phyloP scores from a whole-genome alignment of 1,140 invertebrate species.

The Grapholita molesta region DNA sequence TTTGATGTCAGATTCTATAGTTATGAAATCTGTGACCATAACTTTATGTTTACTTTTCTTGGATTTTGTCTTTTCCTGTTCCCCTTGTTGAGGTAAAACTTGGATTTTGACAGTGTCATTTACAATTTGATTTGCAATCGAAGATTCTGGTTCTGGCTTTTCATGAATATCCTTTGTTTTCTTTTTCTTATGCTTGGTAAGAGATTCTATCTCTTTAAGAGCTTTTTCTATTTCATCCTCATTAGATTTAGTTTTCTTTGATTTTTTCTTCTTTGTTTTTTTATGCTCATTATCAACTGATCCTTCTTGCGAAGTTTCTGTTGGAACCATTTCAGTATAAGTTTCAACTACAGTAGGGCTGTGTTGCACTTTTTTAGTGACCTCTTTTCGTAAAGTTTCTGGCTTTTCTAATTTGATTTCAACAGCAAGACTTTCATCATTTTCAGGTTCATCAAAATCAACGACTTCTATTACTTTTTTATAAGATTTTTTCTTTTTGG shows the following conservation, averaged over 20 bases:
- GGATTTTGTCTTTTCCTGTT: not conserved
- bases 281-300: slow-evolving; percentile 43
- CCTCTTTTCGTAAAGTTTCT: slow-evolving; percentile 31
- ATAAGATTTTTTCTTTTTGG: slow-evolving; percentile 62
- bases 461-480: slow-evolving; percentile 66
- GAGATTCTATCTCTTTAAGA: slow-evolving; percentile 77
- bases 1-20: not conserved
- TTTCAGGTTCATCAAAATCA: slow-evolving; percentile 55
- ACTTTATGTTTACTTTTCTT: not conserved
- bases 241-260: slow-evolving; percentile 48
- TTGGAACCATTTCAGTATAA: slow-evolving; percentile 30
- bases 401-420: slow-evolving; percentile 1
- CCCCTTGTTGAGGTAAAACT: not conserved
- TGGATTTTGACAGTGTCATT: not conserved
- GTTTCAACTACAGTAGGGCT: slow-evolving; percentile 46
- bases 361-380: slow-evolving; percentile 41
- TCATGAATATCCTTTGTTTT: slow-evolving; percentile 38
- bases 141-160: not conserved
- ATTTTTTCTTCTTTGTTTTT: slow-evolving; percentile 66
- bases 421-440: not conserved
- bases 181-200: slow-evolving; percentile 69
- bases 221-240: slow-evolving; percentile 82
- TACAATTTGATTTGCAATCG: not conserved
- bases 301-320: slow-evolving; percentile 18
- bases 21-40: slow-evolving; percentile 8